Conservation (phyloP, 2,888 invertebrate genomes). For the Pardosa pseudoannulata region DNA sequence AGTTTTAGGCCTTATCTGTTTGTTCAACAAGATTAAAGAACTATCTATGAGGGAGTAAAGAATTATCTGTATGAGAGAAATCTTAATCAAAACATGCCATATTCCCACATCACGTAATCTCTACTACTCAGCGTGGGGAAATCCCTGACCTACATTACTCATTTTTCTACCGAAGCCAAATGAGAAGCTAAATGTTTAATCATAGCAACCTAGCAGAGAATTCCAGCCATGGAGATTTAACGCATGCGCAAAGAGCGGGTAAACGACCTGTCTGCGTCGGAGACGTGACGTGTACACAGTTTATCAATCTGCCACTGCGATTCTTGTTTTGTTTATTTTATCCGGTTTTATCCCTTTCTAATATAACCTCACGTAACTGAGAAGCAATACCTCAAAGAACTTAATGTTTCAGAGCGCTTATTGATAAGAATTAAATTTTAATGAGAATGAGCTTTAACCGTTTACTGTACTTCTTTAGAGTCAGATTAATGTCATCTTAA, state of each 20-base stretch:
- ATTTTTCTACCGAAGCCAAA: background rate
- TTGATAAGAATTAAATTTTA: no score
- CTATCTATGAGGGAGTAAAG: no score
- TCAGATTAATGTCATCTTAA: no score
- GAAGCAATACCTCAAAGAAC: no score
- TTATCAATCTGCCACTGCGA: constrained; percentile 30
- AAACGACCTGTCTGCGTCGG: constrained; percentile 71
- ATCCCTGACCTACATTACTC: constrained; percentile 58
- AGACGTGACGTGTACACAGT: constrained; percentile 60
- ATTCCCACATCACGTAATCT: background rate
- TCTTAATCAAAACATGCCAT: background rate
- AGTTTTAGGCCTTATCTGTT: background rate
- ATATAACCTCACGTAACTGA: no score
- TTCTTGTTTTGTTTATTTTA: background rate
- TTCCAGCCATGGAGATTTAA: constrained; percentile 41
- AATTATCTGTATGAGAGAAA: no score
- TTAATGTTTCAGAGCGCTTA: no score
- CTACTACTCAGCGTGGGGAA: constrained; percentile 18
- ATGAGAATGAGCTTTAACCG: no score
- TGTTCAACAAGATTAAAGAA: no score
- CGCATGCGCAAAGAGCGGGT: constrained; percentile 67
- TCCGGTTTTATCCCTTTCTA: background rate
- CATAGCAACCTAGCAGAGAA: constrained; percentile 1
- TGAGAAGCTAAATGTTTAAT: constrained; percentile 11
- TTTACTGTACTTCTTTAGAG: no score